These are phyloP conservation scores for Drosophila mimica DNA, from an alignment of 2,888 invertebrate genomes.

Conservation along the genomic window DNA sequence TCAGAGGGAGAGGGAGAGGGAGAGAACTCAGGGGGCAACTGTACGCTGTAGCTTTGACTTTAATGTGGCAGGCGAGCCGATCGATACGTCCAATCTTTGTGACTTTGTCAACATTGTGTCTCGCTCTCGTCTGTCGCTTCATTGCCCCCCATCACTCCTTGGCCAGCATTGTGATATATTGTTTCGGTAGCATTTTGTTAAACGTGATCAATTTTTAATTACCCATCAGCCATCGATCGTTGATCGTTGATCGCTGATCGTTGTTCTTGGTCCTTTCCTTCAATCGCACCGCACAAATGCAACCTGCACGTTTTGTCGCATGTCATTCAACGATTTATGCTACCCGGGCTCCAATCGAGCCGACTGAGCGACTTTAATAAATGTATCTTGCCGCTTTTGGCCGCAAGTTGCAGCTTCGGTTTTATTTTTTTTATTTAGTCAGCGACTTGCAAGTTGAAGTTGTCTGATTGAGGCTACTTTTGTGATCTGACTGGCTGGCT, in stretches of 20 bases:
- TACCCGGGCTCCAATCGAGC: conserved; percentile 43
- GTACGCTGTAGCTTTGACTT: conserved; percentile 58
- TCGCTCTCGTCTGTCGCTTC: conserved; percentile 19
- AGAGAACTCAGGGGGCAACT: conserved; percentile 13
- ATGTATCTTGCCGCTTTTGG: conserved; percentile 73
- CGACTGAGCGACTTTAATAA: conserved; percentile 73
- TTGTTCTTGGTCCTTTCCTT: conserved; percentile 34
- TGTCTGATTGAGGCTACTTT: conserved; percentile 46
- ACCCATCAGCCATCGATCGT: conserved; percentile 71
- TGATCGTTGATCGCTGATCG: conserved; percentile 28
- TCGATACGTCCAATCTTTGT: conserved; percentile 52
- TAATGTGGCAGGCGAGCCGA: conserved; percentile 72
- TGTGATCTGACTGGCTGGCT: conserved; percentile 22
- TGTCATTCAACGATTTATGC: conserved; percentile 82
- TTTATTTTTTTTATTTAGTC: not conserved
- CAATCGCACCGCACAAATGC: conserved; percentile 76
- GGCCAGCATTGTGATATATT: conserved; percentile 70
- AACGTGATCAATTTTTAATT: conserved; percentile 84
- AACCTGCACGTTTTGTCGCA: conserved; percentile 81
- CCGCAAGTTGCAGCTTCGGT: conserved; percentile 5
- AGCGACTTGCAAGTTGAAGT: conserved; percentile 1
- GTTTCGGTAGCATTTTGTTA: conserved; percentile 81
- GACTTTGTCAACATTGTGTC: conserved; percentile 73
- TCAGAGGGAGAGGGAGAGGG: not conserved
- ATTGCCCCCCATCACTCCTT: conserved; percentile 3